Percentiles rank a stretch among this genome's conserved stretches.
Conservation (phyloP, 2,797 vertebrate genomes). For the Mormyrus proboscirostris region DNA sequence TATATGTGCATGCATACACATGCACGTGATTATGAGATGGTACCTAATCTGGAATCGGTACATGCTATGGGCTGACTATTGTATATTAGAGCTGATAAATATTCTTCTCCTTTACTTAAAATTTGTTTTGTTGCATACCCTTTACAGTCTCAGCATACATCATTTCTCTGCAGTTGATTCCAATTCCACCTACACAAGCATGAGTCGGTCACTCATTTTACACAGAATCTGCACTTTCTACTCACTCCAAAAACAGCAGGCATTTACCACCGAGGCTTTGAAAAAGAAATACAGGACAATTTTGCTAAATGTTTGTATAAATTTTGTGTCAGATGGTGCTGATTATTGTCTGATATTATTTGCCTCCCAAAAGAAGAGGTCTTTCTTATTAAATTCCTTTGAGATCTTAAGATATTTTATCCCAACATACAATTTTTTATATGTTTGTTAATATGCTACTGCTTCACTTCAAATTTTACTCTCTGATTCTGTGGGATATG, state of each 20-base stretch:
- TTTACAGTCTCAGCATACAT: not conserved
- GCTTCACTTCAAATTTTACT: not conserved
- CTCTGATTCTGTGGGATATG: not conserved
- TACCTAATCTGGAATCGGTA: not conserved
- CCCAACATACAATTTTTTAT: not conserved
- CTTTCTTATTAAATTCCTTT: not conserved
- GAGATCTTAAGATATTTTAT: not conserved
- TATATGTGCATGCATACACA: not conserved
- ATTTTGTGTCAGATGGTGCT: not conserved
- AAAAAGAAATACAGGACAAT: not conserved
- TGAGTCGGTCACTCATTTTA: not conserved
- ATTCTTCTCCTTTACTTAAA: not conserved
- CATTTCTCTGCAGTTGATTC: not conserved
- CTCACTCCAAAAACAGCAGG: not conserved
- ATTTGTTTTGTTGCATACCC: not conserved
- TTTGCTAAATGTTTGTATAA: not conserved
- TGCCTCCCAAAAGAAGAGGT: not conserved
- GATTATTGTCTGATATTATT: conserved; percentile 1
- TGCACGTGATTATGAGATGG: not conserved
- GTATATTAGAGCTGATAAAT: conserved; percentile 3
- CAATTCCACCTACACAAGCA: conserved; percentile 14
- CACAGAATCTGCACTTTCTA: not conserved
- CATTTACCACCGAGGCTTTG: not conserved
- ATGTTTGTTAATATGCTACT: not conserved
- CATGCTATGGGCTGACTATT: not conserved